Percentiles rank a stretch among this genome's conserved stretches.
These are phyloP conservation scores for Nasonia vitripennis DNA, from an alignment of 1,140 invertebrate genomes.

Conservation along the genomic window DNA sequence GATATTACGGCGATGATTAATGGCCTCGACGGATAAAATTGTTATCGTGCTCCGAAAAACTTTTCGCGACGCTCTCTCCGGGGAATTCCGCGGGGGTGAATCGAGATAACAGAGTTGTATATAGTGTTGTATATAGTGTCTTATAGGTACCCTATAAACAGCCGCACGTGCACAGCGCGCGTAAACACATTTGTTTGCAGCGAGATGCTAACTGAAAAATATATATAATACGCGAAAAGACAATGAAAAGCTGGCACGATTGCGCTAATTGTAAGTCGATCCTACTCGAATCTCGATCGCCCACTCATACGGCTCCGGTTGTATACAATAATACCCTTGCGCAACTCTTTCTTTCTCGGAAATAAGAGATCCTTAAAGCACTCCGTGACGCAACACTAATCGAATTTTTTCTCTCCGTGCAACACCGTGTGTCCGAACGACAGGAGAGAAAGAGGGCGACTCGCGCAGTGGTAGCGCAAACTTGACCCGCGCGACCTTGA, in stretches of 20 bases:
- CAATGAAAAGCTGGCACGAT: not conserved
- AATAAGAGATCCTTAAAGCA: not conserved
- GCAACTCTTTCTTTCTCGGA: not conserved
- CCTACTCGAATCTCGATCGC: not conserved
- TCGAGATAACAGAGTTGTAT: not conserved
- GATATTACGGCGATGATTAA: not conserved
- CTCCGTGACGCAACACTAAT: constrained; percentile 37
- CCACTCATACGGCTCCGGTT: not conserved
- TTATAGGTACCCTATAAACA: too few species aligned
- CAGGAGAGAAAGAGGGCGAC: not conserved
- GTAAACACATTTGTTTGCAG: not conserved
- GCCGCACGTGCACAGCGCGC: too few species aligned
- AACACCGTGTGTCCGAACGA: not conserved
- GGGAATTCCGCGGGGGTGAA: constrained; percentile 6
- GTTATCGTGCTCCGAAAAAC: not conserved
- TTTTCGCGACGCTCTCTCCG: not conserved
- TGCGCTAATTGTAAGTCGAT: not conserved
- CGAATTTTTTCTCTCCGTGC: constrained; percentile 22
- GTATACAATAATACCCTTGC: not conserved
- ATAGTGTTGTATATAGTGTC: too few species aligned
- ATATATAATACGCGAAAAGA: not conserved
- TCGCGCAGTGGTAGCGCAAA: not conserved
- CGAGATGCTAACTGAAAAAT: not conserved
- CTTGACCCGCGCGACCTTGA: constrained; percentile 43
- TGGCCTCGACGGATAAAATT: not conserved